These are phyloP conservation scores for Schizothorax lantsangensis DNA, from an alignment of 2,797 vertebrate species.

Conservation along the genomic window DNA sequence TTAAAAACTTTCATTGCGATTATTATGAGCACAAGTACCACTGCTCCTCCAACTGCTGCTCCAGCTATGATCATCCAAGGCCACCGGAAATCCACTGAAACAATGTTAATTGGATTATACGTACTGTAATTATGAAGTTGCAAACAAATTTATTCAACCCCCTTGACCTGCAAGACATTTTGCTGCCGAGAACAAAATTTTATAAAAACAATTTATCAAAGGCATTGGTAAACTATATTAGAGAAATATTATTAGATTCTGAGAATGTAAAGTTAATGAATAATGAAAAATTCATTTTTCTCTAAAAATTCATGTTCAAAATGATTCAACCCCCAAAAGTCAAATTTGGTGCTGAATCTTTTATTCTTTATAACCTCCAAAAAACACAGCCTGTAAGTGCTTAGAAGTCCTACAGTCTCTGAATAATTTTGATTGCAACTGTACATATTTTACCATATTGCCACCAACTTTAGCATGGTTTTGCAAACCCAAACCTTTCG, in stretches of 20 bases:
- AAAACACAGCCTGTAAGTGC: not conserved
- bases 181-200: not conserved
- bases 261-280: not conserved
- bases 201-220: not conserved
- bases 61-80: not conserved
- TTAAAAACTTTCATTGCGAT: not conserved
- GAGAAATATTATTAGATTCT: not conserved
- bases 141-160: not conserved
- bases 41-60: not conserved
- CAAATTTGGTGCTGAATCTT: not conserved
- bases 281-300: not conserved
- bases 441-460: not conserved
- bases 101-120: not conserved
- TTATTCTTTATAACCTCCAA: not conserved
- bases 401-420: not conserved
- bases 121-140: not conserved
- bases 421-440: not conserved
- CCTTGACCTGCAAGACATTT: not conserved
- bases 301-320: not conserved
- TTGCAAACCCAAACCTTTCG: not conserved
- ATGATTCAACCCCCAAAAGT: not conserved
- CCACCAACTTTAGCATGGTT: not conserved
- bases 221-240: not conserved
- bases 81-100: not conserved
- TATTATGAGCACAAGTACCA: not conserved